Evolutionary conservation across 2,888 invertebrate species (phyloP), one percentile per base, ranked within the genome.

Genomic region (Ennomos quercinarius): DNA sequence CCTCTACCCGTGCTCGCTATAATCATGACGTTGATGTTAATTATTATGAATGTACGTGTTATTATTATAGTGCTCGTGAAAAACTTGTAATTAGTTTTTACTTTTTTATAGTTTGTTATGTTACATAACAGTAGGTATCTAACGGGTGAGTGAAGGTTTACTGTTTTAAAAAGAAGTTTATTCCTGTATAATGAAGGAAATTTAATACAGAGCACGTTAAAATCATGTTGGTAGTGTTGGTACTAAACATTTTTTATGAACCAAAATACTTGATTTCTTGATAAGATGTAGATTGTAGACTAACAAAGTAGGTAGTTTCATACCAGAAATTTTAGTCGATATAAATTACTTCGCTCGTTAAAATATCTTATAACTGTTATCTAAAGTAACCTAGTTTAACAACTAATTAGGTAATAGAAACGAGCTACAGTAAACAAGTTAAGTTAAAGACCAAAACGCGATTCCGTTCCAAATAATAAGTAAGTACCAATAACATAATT

Each of bases 1-100:
- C 42, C 56, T 57, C 44, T 27, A 27, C 49, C 44, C 49, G 62
- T 62, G 50, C 53, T 67, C 57, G 45, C 53, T 50, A 47, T 52
- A 57, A 63, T 62, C 61, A 54, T 61, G n/a, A n/a, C n/a, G 12
- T 56, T 62, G 53, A 51, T 60, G 52, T 59, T 63, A 51, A 63
- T 66, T 61, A 57, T 59, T 57, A 60, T 58, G 64, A 62, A 62
- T 64, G 63, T 57, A 42, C 39, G 44, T 57, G 44, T 57, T 57
- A 50, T 50, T 47, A 49, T 58, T 61, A 60, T 54, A 50, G 55
- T 47, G 51, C 47, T 47, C 44, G 41, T 52, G 40, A 34, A 44
- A 56, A 63, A 44, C 35, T 61, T 47, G 43, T n/a, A 56, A 46
- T 60, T 56, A 50, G 48, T 58, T 27, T 27, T 35, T 51, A 37